Percentiles rank a stretch among this genome's conserved stretches.
Conservation (phyloP, 2,113 vertebrate genomes). For the Solea senegalensis region DNA sequence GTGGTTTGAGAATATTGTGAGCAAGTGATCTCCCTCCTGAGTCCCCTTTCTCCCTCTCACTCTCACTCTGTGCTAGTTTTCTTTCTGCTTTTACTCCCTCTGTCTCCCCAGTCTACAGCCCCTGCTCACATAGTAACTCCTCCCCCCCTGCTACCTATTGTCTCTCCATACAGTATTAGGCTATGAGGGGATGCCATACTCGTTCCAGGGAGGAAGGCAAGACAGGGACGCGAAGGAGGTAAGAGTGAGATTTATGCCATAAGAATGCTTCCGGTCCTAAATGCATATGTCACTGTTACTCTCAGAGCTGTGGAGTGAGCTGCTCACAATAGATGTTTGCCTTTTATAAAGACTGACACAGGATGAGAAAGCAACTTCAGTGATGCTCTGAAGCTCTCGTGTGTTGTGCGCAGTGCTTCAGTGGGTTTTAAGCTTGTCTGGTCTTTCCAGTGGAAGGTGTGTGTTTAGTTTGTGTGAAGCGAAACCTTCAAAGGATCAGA, state of each 20-base stretch:
- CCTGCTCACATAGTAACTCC: conserved; percentile 74
- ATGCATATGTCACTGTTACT: conserved; percentile 29
- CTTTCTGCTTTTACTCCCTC: conserved; percentile 66
- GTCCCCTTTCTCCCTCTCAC: conserved; percentile 28
- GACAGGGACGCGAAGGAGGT: conserved; percentile 62
- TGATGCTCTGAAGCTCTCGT: conserved; percentile 49
- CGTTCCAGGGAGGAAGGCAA: conserved; percentile 65
- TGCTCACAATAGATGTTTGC: conserved; percentile 23
- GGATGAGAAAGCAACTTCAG: conserved; percentile 24
- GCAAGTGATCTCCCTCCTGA: conserved; percentile 58
- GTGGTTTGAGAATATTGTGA: conserved; percentile 64
- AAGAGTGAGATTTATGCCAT: conserved; percentile 68
- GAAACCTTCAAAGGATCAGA: conserved; percentile 5
- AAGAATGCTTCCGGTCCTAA: conserved; percentile 30
- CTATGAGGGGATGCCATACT: conserved; percentile 72
- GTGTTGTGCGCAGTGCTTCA: conserved; percentile 47
- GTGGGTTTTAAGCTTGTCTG: conserved; percentile 31
- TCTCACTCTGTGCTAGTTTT: conserved; percentile 54
- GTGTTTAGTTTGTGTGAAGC: conserved; percentile 18
- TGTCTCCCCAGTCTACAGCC: conserved; percentile 48
- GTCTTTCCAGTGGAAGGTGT: conserved; percentile 35
- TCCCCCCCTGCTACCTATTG: conserved; percentile 75
- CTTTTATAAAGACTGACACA: conserved; percentile 33
- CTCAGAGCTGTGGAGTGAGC: conserved; percentile 21
- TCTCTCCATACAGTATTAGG: conserved; percentile 77